Conservation (phyloP, 2,113 vertebrate species). For the Catharus bicknelli region DNA sequence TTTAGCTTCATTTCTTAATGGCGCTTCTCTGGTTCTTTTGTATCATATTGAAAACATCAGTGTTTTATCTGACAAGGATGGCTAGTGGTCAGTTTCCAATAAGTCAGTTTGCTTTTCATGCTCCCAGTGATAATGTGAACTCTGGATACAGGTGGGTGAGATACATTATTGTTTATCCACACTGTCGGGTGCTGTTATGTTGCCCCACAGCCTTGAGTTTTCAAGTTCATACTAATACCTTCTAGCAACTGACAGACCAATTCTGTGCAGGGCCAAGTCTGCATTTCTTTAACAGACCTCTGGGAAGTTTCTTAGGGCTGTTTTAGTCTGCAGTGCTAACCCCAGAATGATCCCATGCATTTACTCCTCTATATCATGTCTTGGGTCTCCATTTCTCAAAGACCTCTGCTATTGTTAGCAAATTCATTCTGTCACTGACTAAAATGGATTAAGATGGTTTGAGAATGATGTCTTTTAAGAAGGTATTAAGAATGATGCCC, state of each 20-base stretch:
- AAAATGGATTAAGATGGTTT: neutral
- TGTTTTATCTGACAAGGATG: neutral
- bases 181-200: neutral
- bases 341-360: neutral
- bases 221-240: neutral
- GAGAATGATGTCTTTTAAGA: neutral
- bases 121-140: neutral
- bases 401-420: neutral
- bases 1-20: neutral
- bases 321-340: neutral
- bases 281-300: neutral
- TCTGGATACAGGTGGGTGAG: neutral
- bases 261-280: neutral
- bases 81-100: neutral
- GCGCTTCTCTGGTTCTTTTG: neutral
- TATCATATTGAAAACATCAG: neutral
- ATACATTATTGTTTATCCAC: neutral
- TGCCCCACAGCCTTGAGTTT: neutral
- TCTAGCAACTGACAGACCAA: neutral
- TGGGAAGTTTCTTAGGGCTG: neutral
- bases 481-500: neutral
- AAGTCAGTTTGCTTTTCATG: neutral
- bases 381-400: neutral
- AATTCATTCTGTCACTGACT: neutral
- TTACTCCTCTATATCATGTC: accelerated